A percentile compares a stretch with the other conserved stretches of the same genome.
Evolutionary conservation across 2,797 vertebrate species (phyloP).

Genomic region (Stomatorhinus walkeri): DNA sequence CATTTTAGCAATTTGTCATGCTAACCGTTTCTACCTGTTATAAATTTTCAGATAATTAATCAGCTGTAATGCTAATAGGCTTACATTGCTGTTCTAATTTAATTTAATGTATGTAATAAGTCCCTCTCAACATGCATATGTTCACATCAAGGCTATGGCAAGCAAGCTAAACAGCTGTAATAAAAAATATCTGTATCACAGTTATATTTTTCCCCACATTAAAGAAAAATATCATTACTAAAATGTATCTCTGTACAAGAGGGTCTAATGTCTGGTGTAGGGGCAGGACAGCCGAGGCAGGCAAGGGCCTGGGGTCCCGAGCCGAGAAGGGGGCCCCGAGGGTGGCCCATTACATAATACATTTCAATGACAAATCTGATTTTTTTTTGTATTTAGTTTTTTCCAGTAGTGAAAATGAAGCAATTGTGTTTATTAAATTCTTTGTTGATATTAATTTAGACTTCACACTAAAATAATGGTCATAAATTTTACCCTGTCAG

Average conservation of each 20-base stretch:
- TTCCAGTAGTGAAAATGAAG: neutral
- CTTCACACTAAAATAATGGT: too few species aligned
- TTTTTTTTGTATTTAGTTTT: neutral
- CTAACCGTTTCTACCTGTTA: neutral
- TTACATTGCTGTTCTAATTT: neutral
- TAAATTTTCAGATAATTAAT: neutral
- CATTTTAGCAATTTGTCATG: neutral
- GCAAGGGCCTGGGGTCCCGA: too few species aligned
- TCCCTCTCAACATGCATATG: neutral
- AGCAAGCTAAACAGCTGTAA: neutral
- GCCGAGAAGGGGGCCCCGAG: too few species aligned
- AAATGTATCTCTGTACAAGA: neutral
- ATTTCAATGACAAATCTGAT: too few species aligned
- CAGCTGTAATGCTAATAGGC: neutral
- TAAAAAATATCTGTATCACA: neutral
- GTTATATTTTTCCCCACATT: neutral
- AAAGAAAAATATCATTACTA: neutral
- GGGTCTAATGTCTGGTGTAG: neutral
- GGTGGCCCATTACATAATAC: too few species aligned
- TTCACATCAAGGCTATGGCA: neutral
- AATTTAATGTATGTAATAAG: neutral
- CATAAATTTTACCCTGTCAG: too few species aligned
- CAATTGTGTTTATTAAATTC: too few species aligned
- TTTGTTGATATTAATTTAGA: too few species aligned
- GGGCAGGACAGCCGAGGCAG: too few species aligned